phyloP scores from a whole-genome alignment of 23 tunicate species.

The Trididemnum miniatum region DNA sequence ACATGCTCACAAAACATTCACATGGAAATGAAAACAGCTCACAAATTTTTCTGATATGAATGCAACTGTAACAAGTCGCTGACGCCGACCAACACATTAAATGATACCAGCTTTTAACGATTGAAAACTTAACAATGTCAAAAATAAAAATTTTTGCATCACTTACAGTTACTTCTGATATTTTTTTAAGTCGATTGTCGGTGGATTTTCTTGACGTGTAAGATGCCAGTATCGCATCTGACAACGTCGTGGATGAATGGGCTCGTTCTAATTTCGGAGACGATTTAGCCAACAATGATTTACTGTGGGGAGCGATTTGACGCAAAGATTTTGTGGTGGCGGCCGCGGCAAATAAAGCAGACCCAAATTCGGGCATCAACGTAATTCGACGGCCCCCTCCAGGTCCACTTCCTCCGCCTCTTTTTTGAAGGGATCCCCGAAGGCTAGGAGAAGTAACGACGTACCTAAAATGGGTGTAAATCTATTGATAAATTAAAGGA shows the following conservation, averaged over 20 bases:
- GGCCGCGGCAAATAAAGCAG: neutral
- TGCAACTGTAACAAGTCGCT: too few relatives aligned
- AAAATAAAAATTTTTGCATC: too few relatives aligned
- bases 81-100: too few relatives aligned
- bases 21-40: too few relatives aligned
- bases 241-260: neutral
- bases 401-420: neutral
- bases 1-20: too few relatives aligned
- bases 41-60: too few relatives aligned
- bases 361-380: constrained; percentile 25
- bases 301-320: too few relatives aligned
- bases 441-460: neutral
- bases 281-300: neutral
- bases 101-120: too few relatives aligned
- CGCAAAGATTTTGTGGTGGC: too few relatives aligned
- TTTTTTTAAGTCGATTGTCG: neutral
- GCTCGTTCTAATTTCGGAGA: neutral
- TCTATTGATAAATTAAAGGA: too few relatives aligned
- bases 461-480: constrained; percentile 16
- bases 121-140: too few relatives aligned
- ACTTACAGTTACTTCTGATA: neutral
- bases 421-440: neutral
- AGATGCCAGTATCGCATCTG: neutral
- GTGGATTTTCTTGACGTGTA: neutral
- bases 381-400: constrained; percentile 18